Conservation (phyloP, 1,140 invertebrate species). For the Trissolcus basalis region DNA sequence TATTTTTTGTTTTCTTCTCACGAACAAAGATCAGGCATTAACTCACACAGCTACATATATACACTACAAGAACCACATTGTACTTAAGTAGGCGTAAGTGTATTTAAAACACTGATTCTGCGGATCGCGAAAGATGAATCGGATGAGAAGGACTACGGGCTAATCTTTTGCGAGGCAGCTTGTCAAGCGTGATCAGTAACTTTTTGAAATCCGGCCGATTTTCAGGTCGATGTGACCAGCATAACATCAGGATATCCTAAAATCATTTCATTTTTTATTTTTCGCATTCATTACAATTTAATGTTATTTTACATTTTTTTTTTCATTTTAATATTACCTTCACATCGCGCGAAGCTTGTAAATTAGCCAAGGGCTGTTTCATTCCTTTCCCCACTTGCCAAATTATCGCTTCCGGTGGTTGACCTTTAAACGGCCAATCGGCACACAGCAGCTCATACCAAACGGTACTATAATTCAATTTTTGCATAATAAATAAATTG, state of each 20-base stretch:
- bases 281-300: neutral
- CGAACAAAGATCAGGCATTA: constrained; percentile 68
- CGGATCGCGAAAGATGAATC: constrained; percentile 92
- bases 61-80: constrained; percentile 71
- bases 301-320: constrained; percentile 14
- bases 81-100: constrained; percentile 68
- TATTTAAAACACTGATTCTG: constrained; percentile 91
- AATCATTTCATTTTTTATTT: constrained; percentile 42
- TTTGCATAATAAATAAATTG: neutral
- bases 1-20: constrained; percentile 58
- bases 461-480: constrained; percentile 85
- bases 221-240: constrained; percentile 91
- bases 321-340: constrained; percentile 87
- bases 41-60: constrained; percentile 69
- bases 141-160: constrained; percentile 98
- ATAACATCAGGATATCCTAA: constrained; percentile 96
- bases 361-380: constrained; percentile 95
- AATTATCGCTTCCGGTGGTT: constrained; percentile 95
- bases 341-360: constrained; percentile 96
- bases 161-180: constrained; percentile 94
- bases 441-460: constrained; percentile 99
- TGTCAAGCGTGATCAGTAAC: constrained; percentile 89
- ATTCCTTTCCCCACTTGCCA: constrained; percentile 98
- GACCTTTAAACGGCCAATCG: constrained; percentile 96
- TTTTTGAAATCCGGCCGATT: constrained; percentile 93